A percentile compares a stretch with the other conserved stretches of the same genome.
Evolutionary conservation across 1,140 invertebrate species (phyloP).

Genomic region (Anastrepha obliqua): DNA sequence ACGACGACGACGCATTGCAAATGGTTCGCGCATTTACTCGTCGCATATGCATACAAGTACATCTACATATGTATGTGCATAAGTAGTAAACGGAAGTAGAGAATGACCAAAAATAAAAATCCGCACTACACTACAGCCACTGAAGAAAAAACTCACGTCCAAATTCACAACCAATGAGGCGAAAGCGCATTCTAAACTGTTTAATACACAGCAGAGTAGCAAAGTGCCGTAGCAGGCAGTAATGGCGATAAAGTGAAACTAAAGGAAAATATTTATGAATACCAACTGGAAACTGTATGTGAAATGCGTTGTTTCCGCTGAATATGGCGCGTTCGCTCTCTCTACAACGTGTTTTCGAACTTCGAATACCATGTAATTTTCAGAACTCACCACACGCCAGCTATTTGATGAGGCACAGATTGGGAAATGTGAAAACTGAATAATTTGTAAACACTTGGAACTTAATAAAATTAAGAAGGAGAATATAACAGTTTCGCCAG

Average conservation of each 20-base stretch:
- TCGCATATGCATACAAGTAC: not conserved
- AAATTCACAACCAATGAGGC: constrained; percentile 17
- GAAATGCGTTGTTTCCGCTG: constrained; percentile 16
- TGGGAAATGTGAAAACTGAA: too few relatives aligned
- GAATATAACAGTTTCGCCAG: too few relatives aligned
- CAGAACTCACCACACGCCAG: not conserved
- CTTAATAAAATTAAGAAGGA: too few relatives aligned
- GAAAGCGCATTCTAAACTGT: not conserved
- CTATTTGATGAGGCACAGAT: too few relatives aligned
- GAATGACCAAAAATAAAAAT: constrained; percentile 41
- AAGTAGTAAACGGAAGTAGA: constrained; percentile 19
- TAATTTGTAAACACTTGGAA: too few relatives aligned
- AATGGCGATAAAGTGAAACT: not conserved
- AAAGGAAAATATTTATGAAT: not conserved
- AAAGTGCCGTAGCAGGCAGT: not conserved
- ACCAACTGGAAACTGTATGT: not conserved
- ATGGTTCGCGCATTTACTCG: not conserved
- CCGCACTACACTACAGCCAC: not conserved
- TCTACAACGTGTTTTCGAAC: not conserved
- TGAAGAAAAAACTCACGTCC: not conserved
- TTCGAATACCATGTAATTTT: not conserved
- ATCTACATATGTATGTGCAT: not conserved
- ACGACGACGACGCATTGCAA: constrained; percentile 1
- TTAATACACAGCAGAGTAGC: not conserved
- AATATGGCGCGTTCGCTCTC: not conserved